phyloP scores from a whole-genome alignment of 2,888 invertebrate species.

The Amiota mariae region DNA sequence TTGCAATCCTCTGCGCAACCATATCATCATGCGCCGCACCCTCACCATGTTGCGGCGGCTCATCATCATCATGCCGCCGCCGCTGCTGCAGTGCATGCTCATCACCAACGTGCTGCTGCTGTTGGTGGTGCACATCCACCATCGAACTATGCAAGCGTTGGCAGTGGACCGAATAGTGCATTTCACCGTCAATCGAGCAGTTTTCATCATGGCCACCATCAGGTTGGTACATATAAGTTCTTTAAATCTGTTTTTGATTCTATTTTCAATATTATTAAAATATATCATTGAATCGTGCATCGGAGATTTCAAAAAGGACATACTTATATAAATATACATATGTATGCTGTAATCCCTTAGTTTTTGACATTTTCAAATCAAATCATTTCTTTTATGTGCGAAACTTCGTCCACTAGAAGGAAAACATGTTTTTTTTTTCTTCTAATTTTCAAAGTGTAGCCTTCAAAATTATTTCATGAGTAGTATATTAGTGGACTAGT shows the following conservation, averaged over 20 bases:
- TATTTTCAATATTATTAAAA: too few relatives aligned
- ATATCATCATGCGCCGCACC: slow-evolving; percentile 67
- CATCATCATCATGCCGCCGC: slow-evolving; percentile 50
- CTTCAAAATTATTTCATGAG: too few relatives aligned
- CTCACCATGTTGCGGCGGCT: slow-evolving; percentile 55
- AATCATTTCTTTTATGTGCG: too few relatives aligned
- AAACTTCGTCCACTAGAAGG: too few relatives aligned
- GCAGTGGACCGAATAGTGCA: slow-evolving; percentile 69
- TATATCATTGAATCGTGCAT: slow-evolving; percentile 22
- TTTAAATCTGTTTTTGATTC: not conserved
- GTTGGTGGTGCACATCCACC: slow-evolving; percentile 37
- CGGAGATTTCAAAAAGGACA: slow-evolving; percentile 43
- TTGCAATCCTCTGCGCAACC: slow-evolving; percentile 72
- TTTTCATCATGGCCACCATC: slow-evolving; percentile 71
- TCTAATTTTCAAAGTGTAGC: too few relatives aligned
- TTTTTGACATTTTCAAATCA: too few relatives aligned
- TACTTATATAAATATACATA: not conserved
- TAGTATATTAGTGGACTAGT: too few relatives aligned
- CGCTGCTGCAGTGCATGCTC: slow-evolving; percentile 51
- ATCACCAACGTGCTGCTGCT: slow-evolving; percentile 42
- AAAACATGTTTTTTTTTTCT: too few relatives aligned
- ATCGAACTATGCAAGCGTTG: slow-evolving; percentile 63
- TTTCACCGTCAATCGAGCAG: slow-evolving; percentile 69
- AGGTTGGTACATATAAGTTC: slow-evolving; percentile 50
- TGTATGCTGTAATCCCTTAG: not conserved